These are phyloP conservation scores for Papilio gigon DNA, from an alignment of 2,888 invertebrate genomes.

Conservation along the genomic window DNA sequence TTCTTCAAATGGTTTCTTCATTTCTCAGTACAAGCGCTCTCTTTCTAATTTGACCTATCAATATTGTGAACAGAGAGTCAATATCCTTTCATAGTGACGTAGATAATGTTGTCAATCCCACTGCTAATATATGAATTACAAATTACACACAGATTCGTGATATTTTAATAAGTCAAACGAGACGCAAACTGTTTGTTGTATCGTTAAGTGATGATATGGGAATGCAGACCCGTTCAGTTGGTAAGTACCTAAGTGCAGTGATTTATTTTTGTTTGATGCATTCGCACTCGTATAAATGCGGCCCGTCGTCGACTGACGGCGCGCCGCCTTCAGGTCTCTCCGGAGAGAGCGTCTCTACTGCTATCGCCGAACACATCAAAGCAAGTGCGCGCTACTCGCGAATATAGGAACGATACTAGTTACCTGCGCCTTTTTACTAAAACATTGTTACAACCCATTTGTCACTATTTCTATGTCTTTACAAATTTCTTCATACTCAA, in stretches of 20 bases:
- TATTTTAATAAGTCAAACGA: background rate
- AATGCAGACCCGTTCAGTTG: slow-evolving; percentile 1
- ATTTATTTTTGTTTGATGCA: slow-evolving; percentile 18
- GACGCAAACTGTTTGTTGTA: background rate
- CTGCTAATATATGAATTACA: too few species aligned
- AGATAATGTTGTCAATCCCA: too few species aligned
- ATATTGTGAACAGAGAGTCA: too few species aligned
- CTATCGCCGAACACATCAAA: slow-evolving; percentile 26
- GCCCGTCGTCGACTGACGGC: slow-evolving; percentile 1
- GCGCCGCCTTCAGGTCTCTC: slow-evolving; percentile 10
- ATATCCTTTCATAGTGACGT: too few species aligned
- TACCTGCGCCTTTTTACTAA: slow-evolving; percentile 14
- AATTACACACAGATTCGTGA: too few species aligned
- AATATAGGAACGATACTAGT: slow-evolving; percentile 9
- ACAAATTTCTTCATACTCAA: slow-evolving; percentile 13
- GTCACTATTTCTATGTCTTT: slow-evolving; percentile 22
- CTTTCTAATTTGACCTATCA: too few species aligned
- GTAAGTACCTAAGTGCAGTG: slow-evolving; percentile 8
- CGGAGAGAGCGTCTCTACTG: slow-evolving; percentile 18
- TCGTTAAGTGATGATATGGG: background rate
- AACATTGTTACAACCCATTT: slow-evolving; percentile 27
- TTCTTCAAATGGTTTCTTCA: background rate
- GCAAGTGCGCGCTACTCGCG: slow-evolving; percentile 23
- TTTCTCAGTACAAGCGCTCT: background rate
- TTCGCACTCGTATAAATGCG: slow-evolving; percentile 21